These are phyloP conservation scores for Thyatira batis DNA, from an alignment of 2,888 invertebrate species.

Conservation along the genomic window DNA sequence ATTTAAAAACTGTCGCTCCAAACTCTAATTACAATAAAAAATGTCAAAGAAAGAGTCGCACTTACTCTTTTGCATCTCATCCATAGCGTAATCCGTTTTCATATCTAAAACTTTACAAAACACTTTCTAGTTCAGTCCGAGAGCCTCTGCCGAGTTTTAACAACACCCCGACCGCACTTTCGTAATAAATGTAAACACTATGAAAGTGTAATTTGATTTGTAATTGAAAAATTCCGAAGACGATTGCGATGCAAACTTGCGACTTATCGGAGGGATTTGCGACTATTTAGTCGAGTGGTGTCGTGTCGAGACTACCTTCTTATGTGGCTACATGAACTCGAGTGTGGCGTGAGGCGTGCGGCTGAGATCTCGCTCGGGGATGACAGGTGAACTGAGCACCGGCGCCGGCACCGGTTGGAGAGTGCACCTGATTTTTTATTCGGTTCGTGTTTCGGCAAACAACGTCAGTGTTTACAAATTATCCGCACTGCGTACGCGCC, in stretches of 20 bases:
- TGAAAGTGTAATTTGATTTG: slow-evolving; percentile 59
- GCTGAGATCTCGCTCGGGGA: slow-evolving; percentile 39
- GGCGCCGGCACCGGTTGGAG: slow-evolving; percentile 38
- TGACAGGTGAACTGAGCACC: slow-evolving; percentile 42
- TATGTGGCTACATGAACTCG: slow-evolving; percentile 59
- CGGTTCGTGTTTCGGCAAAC: slow-evolving; percentile 41
- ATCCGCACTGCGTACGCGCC: slow-evolving; percentile 10
- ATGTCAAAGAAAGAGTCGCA: slow-evolving; percentile 19
- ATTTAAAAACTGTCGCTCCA: no score
- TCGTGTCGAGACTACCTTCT: slow-evolving; percentile 46
- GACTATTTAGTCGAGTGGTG: slow-evolving; percentile 12
- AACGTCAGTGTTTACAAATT: slow-evolving; percentile 34
- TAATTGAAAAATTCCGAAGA: slow-evolving; percentile 68
- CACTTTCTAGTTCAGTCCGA: slow-evolving; percentile 62
- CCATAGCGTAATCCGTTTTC: slow-evolving; percentile 82
- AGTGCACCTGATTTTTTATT: slow-evolving; percentile 66
- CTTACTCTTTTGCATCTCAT: slow-evolving; percentile 80
- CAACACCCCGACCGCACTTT: slow-evolving; percentile 60
- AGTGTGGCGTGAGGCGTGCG: slow-evolving; percentile 48
- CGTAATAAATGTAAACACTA: slow-evolving; percentile 52
- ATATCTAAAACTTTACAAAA: slow-evolving; percentile 54
- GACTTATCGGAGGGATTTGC: slow-evolving; percentile 4
- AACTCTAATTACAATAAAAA: neutral
- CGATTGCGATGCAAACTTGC: slow-evolving; percentile 11
- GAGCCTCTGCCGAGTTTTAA: slow-evolving; percentile 40